A percentile compares a stretch with the other conserved stretches of the same genome.
These are phyloP conservation scores for Atlantisia rogersi DNA, from an alignment of 2,113 vertebrate genomes.

Conservation along the genomic window DNA sequence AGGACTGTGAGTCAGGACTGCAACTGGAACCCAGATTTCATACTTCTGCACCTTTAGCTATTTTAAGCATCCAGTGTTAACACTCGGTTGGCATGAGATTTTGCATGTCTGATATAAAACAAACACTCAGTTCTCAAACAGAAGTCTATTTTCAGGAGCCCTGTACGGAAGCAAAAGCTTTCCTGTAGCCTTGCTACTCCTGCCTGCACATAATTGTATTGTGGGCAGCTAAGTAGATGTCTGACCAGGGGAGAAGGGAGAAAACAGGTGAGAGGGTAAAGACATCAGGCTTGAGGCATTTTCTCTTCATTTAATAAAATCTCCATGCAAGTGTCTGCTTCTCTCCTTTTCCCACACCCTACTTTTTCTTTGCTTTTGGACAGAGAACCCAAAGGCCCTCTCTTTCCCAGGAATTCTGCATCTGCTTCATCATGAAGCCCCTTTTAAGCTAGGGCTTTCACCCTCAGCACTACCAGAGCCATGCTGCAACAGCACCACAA, in stretches of 20 bases:
- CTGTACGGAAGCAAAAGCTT: neutral
- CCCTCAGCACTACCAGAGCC: neutral
- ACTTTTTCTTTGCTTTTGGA: neutral
- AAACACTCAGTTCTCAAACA: neutral
- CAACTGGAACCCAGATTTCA: neutral
- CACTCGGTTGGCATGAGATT: neutral
- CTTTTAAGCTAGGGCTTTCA: neutral
- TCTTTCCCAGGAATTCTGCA: neutral
- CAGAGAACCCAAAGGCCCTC: neutral
- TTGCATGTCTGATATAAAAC: neutral
- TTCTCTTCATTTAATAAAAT: neutral
- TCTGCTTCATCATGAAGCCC: neutral
- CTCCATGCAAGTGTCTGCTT: neutral
- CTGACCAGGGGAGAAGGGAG: neutral
- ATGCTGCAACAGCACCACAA: neutral
- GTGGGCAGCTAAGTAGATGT: neutral
- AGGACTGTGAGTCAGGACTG: neutral
- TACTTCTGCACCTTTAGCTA: neutral
- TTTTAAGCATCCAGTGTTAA: neutral
- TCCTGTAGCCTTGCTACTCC: neutral
- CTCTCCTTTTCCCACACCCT: neutral
- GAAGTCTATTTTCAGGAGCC: neutral
- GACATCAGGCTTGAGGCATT: neutral
- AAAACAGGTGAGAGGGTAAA: neutral
- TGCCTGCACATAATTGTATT: neutral